Evolutionary conservation across 2,888 invertebrate genomes (phyloP), one percentile per base, ranked within the genome.

Genomic region (Lasioglossum pauxillum): DNA sequence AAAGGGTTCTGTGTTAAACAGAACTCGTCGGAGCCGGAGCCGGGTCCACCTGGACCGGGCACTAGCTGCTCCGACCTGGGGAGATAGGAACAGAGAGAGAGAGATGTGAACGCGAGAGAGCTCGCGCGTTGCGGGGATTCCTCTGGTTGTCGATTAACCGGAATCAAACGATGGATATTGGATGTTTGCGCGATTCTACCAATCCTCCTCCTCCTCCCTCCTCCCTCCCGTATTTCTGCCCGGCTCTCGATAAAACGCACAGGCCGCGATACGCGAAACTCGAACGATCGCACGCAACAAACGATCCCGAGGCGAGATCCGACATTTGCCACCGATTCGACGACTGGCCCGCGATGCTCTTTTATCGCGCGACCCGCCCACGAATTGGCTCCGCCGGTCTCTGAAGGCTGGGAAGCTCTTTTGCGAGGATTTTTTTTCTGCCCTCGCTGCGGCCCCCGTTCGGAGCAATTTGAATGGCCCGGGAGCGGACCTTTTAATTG

Each of bases 151-250:
- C 46, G 74, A 82, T 82, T 74, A 67, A 74, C 46, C 77, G 16
- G 73, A 46, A 74, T 69, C 41, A 74, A 82, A 84, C 77, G 74
- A 44, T 31, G 53, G 38, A 41, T 60, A 75, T 71, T 31, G 83
- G 71, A 49, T 72, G 72, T 83, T 75, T 46, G 31, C 27, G 60
- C 60, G 57, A 83, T 35, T 41, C 35, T 23, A 16, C 12, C 19
- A 23, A 60, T 23, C 38, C 38, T 60, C 60, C 27, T 5, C 60
- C 60, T 23, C 38, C 38, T 60, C 60, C 27, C 2, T 27, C 60
- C n/a, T 1, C 60, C 60, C 0, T 49, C 0, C 69, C 31, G 38
- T 38, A 31, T 46, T 49, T 31, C 23, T 10, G 5, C 19, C 16
- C 8, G 57, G 53, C 53, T 53, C 27, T 78, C 75, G 44, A 82